phyloP scores from a whole-genome alignment of 1,140 invertebrate species.

The Acromyrmex echinatior region DNA sequence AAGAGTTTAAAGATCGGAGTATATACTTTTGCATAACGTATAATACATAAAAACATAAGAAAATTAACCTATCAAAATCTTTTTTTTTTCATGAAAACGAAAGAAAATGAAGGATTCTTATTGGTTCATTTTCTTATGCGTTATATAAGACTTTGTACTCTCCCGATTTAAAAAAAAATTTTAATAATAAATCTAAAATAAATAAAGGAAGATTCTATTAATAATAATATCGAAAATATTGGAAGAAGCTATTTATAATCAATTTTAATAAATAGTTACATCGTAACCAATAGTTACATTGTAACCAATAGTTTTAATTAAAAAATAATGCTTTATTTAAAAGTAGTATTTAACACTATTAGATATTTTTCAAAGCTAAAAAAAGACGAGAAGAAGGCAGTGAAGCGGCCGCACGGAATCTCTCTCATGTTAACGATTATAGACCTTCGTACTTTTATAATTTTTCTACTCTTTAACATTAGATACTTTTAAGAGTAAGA shows the following conservation, averaged over 20 bases:
- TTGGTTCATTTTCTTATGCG: too few relatives aligned
- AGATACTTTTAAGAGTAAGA: slow-evolving; percentile 71
- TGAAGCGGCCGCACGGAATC: slow-evolving; percentile 51
- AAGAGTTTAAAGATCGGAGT: not conserved
- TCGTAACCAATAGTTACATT: not conserved
- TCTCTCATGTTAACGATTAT: slow-evolving; percentile 70
- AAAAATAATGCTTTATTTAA: slow-evolving; percentile 8
- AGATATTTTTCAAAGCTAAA: slow-evolving; percentile 12
- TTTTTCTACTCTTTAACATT: slow-evolving; percentile 81
- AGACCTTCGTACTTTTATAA: slow-evolving; percentile 83
- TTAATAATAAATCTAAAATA: not conserved
- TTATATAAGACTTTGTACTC: too few relatives aligned
- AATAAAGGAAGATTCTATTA: not conserved
- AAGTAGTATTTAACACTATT: slow-evolving; percentile 30
- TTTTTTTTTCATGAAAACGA: too few relatives aligned
- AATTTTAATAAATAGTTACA: not conserved
- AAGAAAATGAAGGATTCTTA: too few relatives aligned
- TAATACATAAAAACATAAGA: too few relatives aligned
- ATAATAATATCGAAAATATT: not conserved
- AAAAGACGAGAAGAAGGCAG: not conserved
- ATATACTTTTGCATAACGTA: too few relatives aligned
- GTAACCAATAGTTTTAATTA: not conserved
- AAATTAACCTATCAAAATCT: too few relatives aligned
- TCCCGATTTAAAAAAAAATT: not conserved
- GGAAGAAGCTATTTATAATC: not conserved